A percentile compares a stretch with the other conserved stretches of the same genome.
Evolutionary conservation across 2,888 invertebrate genomes (phyloP).

Genomic region (Drosophila ustulata): DNA sequence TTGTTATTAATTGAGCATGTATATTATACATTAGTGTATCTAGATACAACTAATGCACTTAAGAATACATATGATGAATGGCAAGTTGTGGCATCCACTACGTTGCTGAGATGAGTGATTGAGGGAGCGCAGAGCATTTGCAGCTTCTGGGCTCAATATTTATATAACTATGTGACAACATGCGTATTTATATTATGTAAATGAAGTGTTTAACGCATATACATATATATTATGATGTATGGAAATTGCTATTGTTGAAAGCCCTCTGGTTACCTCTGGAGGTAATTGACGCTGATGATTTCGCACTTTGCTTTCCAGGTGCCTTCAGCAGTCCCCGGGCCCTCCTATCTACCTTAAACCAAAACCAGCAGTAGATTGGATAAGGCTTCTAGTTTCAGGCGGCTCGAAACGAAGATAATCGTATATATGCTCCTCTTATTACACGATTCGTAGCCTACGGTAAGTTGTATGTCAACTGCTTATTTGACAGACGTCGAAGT

Average conservation of each 20-base stretch:
- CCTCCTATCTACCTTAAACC: conserved; percentile 13
- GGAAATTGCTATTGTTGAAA: too few species aligned
- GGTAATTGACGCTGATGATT: too few species aligned
- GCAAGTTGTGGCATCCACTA: not conserved
- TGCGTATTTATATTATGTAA: not conserved
- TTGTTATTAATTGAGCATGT: conserved; percentile 10
- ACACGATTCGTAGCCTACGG: conserved; percentile 2
- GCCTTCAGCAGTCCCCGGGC: too few species aligned
- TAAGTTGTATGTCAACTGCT: conserved; percentile 27
- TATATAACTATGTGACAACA: not conserved
- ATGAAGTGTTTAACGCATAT: too few species aligned
- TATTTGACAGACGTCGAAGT: conserved; percentile 27
- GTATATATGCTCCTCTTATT: not conserved
- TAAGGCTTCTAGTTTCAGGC: conserved; percentile 27
- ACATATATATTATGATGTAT: too few species aligned
- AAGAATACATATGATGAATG: conserved; percentile 1
- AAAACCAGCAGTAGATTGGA: conserved; percentile 35
- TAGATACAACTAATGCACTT: not conserved
- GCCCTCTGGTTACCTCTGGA: too few species aligned
- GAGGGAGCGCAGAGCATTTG: too few species aligned
- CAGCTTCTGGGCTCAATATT: not conserved
- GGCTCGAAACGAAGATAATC: not conserved
- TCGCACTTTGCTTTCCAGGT: too few species aligned
- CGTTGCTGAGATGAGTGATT: conserved; percentile 1
- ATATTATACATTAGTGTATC: not conserved